phyloP scores from a whole-genome alignment of 1,140 invertebrate species.

The Papilio polyxenes region DNA sequence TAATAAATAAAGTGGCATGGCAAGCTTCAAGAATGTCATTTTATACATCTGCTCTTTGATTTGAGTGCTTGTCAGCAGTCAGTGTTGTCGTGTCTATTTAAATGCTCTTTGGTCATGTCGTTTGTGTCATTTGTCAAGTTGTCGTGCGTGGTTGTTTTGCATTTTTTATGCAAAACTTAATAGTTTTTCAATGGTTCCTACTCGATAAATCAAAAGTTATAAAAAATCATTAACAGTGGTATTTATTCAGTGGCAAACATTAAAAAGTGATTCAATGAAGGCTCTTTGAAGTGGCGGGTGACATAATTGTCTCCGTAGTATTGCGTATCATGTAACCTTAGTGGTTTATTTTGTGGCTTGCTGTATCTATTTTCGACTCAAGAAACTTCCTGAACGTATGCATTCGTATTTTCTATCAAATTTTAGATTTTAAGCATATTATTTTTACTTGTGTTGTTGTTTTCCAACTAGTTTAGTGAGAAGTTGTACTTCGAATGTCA shows the following conservation, averaged over 20 bases:
- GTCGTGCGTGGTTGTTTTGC: constrained; percentile 56
- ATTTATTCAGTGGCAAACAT: constrained; percentile 41
- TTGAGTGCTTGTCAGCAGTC: constrained; percentile 23
- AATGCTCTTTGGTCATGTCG: neutral
- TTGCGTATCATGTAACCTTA: constrained; percentile 76
- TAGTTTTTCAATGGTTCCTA: constrained; percentile 49
- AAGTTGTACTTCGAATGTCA: constrained; percentile 30
- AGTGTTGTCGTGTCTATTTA: constrained; percentile 27
- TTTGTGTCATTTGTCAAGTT: constrained; percentile 47
- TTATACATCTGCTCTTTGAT: constrained; percentile 49
- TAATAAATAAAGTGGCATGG: no score
- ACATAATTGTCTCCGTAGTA: constrained; percentile 57
- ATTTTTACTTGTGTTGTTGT: constrained; percentile 21
- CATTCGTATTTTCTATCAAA: constrained; percentile 39
- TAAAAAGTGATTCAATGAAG: constrained; percentile 49
- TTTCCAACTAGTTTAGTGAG: constrained; percentile 12
- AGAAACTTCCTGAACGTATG: constrained; percentile 57
- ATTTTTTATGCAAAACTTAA: constrained; percentile 48
- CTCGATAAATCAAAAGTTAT: constrained; percentile 51
- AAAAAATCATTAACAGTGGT: constrained; percentile 44
- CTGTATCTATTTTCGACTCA: constrained; percentile 69
- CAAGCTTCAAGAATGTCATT: constrained; percentile 43
- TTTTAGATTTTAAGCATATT: neutral
- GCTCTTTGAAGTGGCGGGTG: constrained; percentile 50
- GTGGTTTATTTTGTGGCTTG: constrained; percentile 73